phyloP scores from a whole-genome alignment of 2,113 vertebrate species.

The Ceyx cyanopectus region DNA sequence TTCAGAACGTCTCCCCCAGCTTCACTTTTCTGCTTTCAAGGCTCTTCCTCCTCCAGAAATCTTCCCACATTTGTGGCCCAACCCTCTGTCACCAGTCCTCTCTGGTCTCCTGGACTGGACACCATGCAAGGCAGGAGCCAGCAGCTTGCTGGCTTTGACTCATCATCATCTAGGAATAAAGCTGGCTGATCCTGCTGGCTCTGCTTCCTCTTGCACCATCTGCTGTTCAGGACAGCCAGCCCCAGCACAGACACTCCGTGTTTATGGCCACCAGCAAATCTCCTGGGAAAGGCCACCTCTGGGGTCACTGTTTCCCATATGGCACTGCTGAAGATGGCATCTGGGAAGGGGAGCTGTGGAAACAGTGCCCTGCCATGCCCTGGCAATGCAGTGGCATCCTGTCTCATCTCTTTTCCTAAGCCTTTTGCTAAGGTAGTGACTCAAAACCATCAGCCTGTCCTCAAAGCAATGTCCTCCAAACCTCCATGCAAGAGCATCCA shows the following conservation, averaged over 20 bases:
- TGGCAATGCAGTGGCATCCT: not conserved
- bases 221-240: not conserved
- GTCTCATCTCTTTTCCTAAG: not conserved
- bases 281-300: not conserved
- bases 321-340: not conserved
- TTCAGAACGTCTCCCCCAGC: not conserved
- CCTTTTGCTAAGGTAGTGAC: not conserved
- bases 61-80: not conserved
- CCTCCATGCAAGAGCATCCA: not conserved
- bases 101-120: slow-evolving; percentile 31
- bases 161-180: slow-evolving; percentile 46
- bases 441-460: not conserved
- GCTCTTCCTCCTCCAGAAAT: not conserved
- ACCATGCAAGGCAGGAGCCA: slow-evolving; percentile 11
- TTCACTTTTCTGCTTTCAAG: not conserved
- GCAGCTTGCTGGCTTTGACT: slow-evolving; percentile 30
- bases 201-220: slow-evolving; percentile 8
- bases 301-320: not conserved
- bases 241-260: not conserved
- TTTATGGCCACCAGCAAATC: not conserved
- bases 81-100: not conserved
- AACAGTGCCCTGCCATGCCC: not conserved
- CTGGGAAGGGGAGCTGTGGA: not conserved
- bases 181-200: not conserved
- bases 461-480: not conserved